Evolutionary conservation across 1,140 invertebrate species (phyloP), one percentile per base, ranked within the genome.

Genomic region (Galleria mellonella): DNA sequence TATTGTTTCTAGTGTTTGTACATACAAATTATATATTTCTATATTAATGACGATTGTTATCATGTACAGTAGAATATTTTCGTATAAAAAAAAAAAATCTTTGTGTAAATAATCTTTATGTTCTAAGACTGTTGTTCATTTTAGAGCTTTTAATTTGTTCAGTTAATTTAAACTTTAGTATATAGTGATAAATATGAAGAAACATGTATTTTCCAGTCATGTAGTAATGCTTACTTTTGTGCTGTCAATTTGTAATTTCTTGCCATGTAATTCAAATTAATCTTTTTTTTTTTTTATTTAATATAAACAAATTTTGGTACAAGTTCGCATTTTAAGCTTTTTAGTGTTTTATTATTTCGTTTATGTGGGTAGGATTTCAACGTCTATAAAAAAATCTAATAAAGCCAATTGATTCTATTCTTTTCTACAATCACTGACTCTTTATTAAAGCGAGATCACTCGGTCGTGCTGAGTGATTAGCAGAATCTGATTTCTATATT

Each of bases 41-140:
- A 82, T 72, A 77, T 73, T 59, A 56, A 77, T 62, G 58, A 70
- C 54, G 61, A 69, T 83, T 75, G 70, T 81, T 77, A 72, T 55
- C 6, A 72, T 84, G 76, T 83, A 84, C 72, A 81, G 71, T 84
- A 83, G 74, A 64, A 69, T 79, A 81, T 81, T 83, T 84, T 83
- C 78, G 56, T 71, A 69, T 75, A 72, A 62, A 60, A 59, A 73
- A n/a, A n/a, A 67, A 59, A 73, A 74, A 78, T 70, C 68, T 77
- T 75, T 76, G 76, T 85, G 78, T 85, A 85, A 83, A 85, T 84
- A 84, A 75, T 66, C 66, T 77, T 68, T 82, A 83, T 74, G 62
- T 77, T 69, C 63, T 83, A 83, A 83, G 82, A 85, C 78, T 85
- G 82, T 85, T 85, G 78, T 85, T 83, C 72, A 79, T 72, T 76